phyloP scores from a whole-genome alignment of 2,888 invertebrate genomes.

The Euproctis similis region DNA sequence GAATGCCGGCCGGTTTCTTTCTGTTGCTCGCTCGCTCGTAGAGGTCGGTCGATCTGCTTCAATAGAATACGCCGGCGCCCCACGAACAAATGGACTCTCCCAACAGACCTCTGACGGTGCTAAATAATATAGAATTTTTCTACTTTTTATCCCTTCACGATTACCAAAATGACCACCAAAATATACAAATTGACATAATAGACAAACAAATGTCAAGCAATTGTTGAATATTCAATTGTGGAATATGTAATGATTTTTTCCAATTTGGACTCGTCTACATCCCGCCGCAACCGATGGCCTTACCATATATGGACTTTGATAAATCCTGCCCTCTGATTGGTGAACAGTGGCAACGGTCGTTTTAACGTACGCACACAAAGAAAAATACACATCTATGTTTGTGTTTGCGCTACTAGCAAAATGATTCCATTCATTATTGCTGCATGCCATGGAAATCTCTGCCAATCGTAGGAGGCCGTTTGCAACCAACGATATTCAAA shows the following conservation, averaged over 20 bases:
- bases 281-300: conserved; percentile 77
- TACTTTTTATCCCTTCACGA: conserved; percentile 29
- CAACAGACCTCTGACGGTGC: conserved; percentile 52
- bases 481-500: too few species aligned
- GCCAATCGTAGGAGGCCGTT: too few species aligned
- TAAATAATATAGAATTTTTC: conserved; percentile 38
- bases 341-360: conserved; percentile 66
- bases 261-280: conserved; percentile 66
- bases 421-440: conserved; percentile 47
- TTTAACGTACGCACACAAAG: conserved; percentile 49
- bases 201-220: conserved; percentile 39
- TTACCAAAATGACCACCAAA: conserved; percentile 41
- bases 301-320: conserved; percentile 90
- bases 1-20: conserved; percentile 62
- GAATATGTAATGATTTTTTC: conserved; percentile 41
- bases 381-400: conserved; percentile 25
- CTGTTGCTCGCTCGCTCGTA: conserved; percentile 49
- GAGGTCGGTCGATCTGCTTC: conserved; percentile 57
- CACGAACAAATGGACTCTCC: conserved; percentile 52
- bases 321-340: conserved; percentile 81
- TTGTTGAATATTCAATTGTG: conserved; percentile 46
- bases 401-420: conserved; percentile 42
- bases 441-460: too few species aligned
- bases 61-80: conserved; percentile 58
- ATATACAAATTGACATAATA: conserved; percentile 28